Evolutionary conservation across 2,888 invertebrate genomes (phyloP).

Genomic region (Palloptera scutellata): DNA sequence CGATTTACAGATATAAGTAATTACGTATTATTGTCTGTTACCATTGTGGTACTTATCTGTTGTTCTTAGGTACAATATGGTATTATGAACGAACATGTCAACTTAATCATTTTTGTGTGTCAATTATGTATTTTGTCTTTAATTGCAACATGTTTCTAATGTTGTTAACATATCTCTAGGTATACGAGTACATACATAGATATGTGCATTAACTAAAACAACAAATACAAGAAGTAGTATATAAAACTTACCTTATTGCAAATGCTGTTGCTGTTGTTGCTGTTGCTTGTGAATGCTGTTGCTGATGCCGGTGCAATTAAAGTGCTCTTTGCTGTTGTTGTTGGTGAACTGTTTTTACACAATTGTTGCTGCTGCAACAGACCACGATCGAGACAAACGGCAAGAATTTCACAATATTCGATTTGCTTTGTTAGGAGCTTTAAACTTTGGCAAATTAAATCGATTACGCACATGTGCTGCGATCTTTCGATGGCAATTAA

Average conservation of each 20-base stretch:
- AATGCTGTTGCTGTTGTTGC: constrained; percentile 17
- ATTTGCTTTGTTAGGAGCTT: constrained; percentile 63
- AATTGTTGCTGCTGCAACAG: constrained; percentile 49
- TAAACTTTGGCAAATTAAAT: constrained; percentile 65
- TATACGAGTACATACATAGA: not conserved
- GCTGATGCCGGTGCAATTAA: constrained; percentile 12
- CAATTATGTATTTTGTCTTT: no score
- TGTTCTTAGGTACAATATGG: no score
- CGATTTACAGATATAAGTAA: no score
- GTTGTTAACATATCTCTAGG: no score
- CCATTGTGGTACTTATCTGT: no score
- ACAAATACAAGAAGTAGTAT: not conserved
- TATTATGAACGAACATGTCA: no score
- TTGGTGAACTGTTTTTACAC: constrained; percentile 46
- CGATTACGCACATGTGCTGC: constrained; percentile 63
- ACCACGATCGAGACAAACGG: constrained; percentile 58
- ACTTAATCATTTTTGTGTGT: no score
- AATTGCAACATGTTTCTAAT: no score
- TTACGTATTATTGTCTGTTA: no score
- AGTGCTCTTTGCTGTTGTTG: constrained; percentile 37
- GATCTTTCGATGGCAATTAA: constrained; percentile 63
- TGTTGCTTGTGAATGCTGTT: not conserved
- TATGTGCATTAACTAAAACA: not conserved
- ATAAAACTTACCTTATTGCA: constrained; percentile 39
- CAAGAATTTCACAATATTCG: constrained; percentile 63